Base-by-base conservation (phyloP, 2,888 invertebrate species). In the Gastracanthus pulcherrimus region DNA sequence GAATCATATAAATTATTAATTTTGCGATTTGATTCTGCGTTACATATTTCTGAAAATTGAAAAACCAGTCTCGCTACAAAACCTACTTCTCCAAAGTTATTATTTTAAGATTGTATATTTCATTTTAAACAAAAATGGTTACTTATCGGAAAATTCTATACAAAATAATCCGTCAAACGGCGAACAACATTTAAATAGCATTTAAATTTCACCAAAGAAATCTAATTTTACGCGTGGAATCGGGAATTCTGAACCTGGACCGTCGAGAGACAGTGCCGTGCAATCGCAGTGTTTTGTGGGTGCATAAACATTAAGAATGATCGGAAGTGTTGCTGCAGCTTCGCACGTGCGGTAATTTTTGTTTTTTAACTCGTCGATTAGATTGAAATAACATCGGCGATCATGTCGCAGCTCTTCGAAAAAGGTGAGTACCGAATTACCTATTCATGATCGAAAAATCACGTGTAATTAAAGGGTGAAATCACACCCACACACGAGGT, bases 331-430 rank as follows among this genome's bases (percentile, higher is more conserved):
- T 29, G 75, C 13, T 38, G 55, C 5, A 9, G 5, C 34, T 34
- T 58, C 64, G 23, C 41, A 62, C 72, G 76, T 77, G 76, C 29
- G 60, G 38, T 74, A 38, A 16, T 77, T 67, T 67, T 36, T 66
- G 9, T 26, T 38, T 69, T 60, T 36, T 6, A 19, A 36, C 16
- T 29, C 34, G 51, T 16, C 1, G 29, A 41, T 48, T 9, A 1
- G 3, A 60, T 26, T n/a, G 23, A 26, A 34, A 64, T 13, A 26
- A n/a, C 11, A 16, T 23, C 19, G 16, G 26, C 7, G 5, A 72
- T 23, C n/a, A 81, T 81, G 77, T 81, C 77, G 23, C 77, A 77
- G 9, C 7, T 81, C 5, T 19, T 77, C 23, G 77, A 69, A 16
- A 81, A 62, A 81, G 69, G 81, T 81, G 9, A 77, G 74, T 19